Conservation (phyloP, 2,113 vertebrate genomes). For the Picathartes gymnocephalus region DNA sequence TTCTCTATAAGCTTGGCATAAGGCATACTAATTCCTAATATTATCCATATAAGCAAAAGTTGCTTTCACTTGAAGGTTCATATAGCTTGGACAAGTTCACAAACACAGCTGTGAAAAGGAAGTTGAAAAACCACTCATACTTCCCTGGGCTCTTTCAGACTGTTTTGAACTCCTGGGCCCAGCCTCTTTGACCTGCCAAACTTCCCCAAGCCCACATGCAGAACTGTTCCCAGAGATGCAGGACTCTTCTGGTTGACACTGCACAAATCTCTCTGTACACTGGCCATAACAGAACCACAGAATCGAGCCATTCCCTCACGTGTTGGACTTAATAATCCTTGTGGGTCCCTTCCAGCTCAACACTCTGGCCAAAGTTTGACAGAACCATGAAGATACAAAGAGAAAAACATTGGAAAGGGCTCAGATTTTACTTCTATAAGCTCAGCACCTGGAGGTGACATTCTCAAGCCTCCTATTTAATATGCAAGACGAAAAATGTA, state of each 20-base stretch:
- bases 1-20: background rate
- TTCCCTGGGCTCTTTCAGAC: background rate
- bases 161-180: background rate
- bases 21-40: background rate
- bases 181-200: background rate
- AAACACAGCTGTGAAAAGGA: background rate
- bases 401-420: background rate
- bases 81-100: background rate
- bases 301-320: rapidly evolving
- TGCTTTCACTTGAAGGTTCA: background rate
- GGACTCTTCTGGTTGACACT: background rate
- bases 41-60: background rate
- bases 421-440: background rate
- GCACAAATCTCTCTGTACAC: rapidly evolving
- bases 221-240: background rate
- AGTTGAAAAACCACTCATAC: background rate
- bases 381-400: background rate
- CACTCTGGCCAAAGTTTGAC: background rate
- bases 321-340: background rate
- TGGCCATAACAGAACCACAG: background rate
- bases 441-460: background rate
- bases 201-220: rapidly evolving
- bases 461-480: background rate
- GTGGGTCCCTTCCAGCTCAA: background rate
- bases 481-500: background rate